A percentile compares a stretch with the other conserved stretches of the same genome.
Evolutionary conservation across 2,888 invertebrate genomes (phyloP).

Genomic region (Oxyteleia sp.): DNA sequence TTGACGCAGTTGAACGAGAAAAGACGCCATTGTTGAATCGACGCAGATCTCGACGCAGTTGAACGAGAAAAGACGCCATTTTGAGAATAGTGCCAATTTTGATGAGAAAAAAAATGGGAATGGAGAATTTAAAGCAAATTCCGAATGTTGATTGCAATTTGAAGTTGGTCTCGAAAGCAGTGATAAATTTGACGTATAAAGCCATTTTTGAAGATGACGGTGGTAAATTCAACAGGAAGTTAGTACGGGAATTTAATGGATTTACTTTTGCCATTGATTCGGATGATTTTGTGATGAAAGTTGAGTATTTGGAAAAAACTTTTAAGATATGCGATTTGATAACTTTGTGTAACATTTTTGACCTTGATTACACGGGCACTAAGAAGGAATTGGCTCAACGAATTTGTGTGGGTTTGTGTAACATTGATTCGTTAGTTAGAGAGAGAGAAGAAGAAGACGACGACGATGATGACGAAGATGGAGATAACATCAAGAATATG

Average conservation of each 20-base stretch:
- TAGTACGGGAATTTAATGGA: constrained; percentile 12
- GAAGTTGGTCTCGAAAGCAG: neutral
- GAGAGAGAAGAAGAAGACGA: neutral
- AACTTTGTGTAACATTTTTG: constrained; percentile 23
- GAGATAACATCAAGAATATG: constrained; percentile 2
- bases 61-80: neutral
- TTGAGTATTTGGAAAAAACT: neutral
- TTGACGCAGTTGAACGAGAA: too few relatives aligned
- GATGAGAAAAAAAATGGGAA: neutral
- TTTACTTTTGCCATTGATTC: constrained; percentile 10
- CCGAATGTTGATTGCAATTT: neutral
- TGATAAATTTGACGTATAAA: constrained; percentile 3
- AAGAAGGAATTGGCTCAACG: constrained; percentile 1
- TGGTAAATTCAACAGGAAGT: constrained; percentile 12
- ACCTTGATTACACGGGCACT: constrained; percentile 5
- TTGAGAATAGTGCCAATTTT: neutral
- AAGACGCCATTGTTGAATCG: too few relatives aligned
- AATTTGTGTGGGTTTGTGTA: constrained; percentile 8
- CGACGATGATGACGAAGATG: neutral
- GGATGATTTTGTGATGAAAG: neutral
- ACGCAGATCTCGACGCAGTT: neutral
- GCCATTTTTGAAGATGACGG: constrained; percentile 26
- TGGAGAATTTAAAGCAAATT: constrained; percentile 18
- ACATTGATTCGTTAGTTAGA: neutral
- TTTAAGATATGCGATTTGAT: constrained; percentile 15